Percentiles rank a stretch among this genome's conserved stretches.
These are phyloP conservation scores for Coenonympha glycerion DNA, from an alignment of 2,888 invertebrate genomes.

Conservation along the genomic window DNA sequence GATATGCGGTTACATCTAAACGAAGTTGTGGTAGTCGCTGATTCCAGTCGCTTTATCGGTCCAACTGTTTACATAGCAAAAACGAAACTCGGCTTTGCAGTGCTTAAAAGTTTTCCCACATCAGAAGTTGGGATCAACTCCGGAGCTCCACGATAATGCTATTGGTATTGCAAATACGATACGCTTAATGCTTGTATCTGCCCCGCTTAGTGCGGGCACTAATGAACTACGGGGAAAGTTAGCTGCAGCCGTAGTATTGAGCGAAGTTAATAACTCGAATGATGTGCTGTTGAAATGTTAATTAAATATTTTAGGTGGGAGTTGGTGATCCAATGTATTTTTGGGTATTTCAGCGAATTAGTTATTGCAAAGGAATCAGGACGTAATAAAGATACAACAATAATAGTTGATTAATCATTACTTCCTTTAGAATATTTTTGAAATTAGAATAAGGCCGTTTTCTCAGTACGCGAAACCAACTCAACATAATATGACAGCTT, in stretches of 20 bases:
- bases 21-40: background rate
- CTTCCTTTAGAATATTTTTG: too few relatives aligned
- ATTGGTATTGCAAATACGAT: conserved; percentile 18
- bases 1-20: background rate
- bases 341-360: too few relatives aligned
- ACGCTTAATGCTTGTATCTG: conserved; percentile 14
- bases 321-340: too few relatives aligned
- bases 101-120: conserved; percentile 26
- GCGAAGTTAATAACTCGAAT: background rate
- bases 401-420: too few relatives aligned
- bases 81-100: conserved; percentile 27
- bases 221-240: conserved; percentile 15
- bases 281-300: background rate
- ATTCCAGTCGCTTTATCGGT: conserved; percentile 23
- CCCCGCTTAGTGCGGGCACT: conserved; percentile 6
- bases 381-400: too few relatives aligned
- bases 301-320: too few relatives aligned
- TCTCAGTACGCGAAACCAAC: too few relatives aligned
- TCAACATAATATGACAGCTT: too few relatives aligned
- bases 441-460: too few relatives aligned
- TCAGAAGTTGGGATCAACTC: conserved; percentile 17
- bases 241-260: background rate
- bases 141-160: conserved; percentile 16
- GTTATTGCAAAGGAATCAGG: too few relatives aligned
- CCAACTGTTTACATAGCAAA: conserved; percentile 28